Base-by-base conservation (phyloP, 2,113 vertebrate species). In the Pelusios castaneus region DNA sequence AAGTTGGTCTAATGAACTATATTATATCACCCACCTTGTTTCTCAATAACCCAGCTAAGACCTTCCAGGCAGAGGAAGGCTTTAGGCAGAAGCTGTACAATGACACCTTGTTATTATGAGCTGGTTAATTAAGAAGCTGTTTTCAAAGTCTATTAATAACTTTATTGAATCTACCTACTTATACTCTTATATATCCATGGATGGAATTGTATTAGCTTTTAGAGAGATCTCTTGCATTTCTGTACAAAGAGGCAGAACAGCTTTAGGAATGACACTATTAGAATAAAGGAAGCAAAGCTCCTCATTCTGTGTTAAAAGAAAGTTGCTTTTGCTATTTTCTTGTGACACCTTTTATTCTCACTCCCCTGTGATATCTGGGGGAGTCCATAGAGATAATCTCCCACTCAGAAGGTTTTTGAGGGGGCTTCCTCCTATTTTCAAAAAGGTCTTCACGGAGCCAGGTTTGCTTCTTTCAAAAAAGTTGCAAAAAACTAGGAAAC, bases 401-500 rank as follows among this genome's bases (percentile, higher is more conserved):
- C 4, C 25, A 83, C 11, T 84, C 45, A 82, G 25, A 5, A 79
- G 1, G 2, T 79, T 89, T 84, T 75, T 43, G 2, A 29, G 31
- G 60, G 60, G 34, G 31, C 16, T 34, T n/a, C 16, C 60, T 13
- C 10, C 31, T 8, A 2, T 63, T 63, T n/a, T 19, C 31, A n/a
- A 63, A 41, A 9, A 1, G 0, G 9, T 81, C 83, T 89, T 55
- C 27, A 19, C 17, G 8, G 34, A 55, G 5, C 0, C 16, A 3
- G 0, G 38, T 41, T 51, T 80, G 2, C 2, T 24, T 51, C 43
- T 84, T 52, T 73, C 11, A 80, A 29, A 0, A 1, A 0, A 0
- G 2, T 41, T 2, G 4, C 80, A 43, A 7, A 82, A n/a, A 91
- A 55, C 5, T 1, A 5, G 4, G 85, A 2, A 13, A 81, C 2